Conservation (phyloP, 1,140 invertebrate species). For the Temnothorax longispinosus region DNA sequence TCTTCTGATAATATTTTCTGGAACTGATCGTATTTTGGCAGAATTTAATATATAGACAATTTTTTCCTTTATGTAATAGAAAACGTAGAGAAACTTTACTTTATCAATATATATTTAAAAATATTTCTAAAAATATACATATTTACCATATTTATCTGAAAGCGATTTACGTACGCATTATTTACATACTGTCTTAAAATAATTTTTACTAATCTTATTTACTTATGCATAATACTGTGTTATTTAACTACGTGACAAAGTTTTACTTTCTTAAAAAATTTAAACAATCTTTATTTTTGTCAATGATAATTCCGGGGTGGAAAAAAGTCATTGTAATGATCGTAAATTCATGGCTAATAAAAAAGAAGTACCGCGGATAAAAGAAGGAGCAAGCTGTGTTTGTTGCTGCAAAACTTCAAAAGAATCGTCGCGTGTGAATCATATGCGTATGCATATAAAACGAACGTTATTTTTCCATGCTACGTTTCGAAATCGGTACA, state of each 20-base stretch:
- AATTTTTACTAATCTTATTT: background rate
- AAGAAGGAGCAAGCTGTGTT: background rate
- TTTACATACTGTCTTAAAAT: background rate
- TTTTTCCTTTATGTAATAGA: background rate
- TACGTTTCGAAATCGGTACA: background rate
- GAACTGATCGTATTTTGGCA: background rate
- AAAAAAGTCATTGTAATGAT: background rate
- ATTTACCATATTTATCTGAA: background rate
- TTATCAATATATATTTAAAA: background rate
- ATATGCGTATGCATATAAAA: background rate
- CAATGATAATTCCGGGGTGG: background rate
- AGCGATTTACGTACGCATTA: background rate
- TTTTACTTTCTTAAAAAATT: background rate
- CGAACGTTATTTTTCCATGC: constrained; percentile 28
- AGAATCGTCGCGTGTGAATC: background rate
- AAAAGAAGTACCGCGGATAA: background rate
- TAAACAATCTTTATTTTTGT: background rate
- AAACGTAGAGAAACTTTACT: background rate
- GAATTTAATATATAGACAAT: background rate
- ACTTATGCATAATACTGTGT: background rate
- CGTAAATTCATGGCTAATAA: constrained; percentile 4
- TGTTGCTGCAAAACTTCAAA: constrained; percentile 18
- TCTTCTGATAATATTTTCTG: background rate
- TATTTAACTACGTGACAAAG: background rate
- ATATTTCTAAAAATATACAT: background rate